phyloP scores from a whole-genome alignment of 2,888 invertebrate species.

The Cerceris rybyensis region DNA sequence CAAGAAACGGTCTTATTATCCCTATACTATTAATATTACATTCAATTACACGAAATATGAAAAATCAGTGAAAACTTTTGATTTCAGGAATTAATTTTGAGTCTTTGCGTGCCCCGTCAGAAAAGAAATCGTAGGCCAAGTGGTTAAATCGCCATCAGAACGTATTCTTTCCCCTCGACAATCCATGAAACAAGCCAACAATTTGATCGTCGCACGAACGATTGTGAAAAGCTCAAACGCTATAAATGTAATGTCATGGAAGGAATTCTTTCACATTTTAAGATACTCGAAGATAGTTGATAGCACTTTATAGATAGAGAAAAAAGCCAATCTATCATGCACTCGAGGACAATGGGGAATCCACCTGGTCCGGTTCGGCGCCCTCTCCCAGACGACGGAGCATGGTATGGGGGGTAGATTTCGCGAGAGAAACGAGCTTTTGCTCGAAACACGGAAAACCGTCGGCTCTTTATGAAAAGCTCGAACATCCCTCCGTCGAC shows the following conservation, averaged over 20 bases:
- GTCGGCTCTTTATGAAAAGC: slow-evolving; percentile 58
- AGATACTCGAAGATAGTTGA: slow-evolving; percentile 26
- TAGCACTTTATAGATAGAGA: slow-evolving; percentile 21
- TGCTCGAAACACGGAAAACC: slow-evolving; percentile 39
- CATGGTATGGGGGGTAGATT: slow-evolving; percentile 24
- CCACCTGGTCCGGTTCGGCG: slow-evolving; percentile 44
- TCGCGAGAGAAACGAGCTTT: slow-evolving; percentile 57
- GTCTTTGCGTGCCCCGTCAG: too few species aligned
- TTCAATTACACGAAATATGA: too few species aligned
- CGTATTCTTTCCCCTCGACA: too few species aligned
- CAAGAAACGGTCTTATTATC: too few species aligned
- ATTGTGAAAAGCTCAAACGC: background rate
- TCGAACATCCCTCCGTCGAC: slow-evolving; percentile 32
- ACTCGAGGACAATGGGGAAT: slow-evolving; percentile 54
- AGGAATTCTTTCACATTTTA: slow-evolving; percentile 2
- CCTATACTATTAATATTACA: too few species aligned
- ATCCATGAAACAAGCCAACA: too few species aligned
- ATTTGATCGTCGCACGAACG: too few species aligned
- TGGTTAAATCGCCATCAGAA: too few species aligned
- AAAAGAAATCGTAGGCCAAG: too few species aligned
- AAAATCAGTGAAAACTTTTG: too few species aligned
- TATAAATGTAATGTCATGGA: background rate
- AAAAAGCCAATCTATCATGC: slow-evolving; percentile 51
- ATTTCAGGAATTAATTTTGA: too few species aligned
- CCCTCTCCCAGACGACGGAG: slow-evolving; percentile 1